phyloP scores from a whole-genome alignment of 2,888 invertebrate species.

The Drosophila nigricruria region DNA sequence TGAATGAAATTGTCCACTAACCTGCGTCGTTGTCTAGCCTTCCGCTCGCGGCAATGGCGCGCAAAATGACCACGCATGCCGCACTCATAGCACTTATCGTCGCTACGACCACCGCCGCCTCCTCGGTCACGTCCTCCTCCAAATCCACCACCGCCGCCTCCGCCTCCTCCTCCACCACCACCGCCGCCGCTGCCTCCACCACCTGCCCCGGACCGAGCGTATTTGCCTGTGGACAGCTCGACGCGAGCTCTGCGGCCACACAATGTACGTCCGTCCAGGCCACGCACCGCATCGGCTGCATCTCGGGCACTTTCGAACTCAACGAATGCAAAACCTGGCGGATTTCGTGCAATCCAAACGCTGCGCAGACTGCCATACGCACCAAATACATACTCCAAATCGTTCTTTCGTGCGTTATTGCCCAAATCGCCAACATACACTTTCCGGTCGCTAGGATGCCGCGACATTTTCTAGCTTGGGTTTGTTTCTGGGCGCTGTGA shows the following conservation, averaged over 20 bases:
- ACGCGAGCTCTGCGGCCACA: slow-evolving; percentile 96
- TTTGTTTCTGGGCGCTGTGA: slow-evolving; percentile 56
- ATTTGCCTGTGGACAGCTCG: slow-evolving; percentile 95
- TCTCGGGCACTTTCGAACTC: slow-evolving; percentile 96
- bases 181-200: slow-evolving; percentile 86
- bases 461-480: slow-evolving; percentile 72
- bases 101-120: slow-evolving; percentile 83
- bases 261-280: slow-evolving; percentile 91
- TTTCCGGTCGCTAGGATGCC: slow-evolving; percentile 92
- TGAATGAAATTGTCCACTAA: slow-evolving; percentile 78
- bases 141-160: slow-evolving; percentile 82
- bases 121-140: slow-evolving; percentile 87
- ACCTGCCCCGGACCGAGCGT: slow-evolving; percentile 83
- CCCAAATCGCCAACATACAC: slow-evolving; percentile 98
- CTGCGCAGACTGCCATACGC: slow-evolving; percentile 96
- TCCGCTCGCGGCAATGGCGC: slow-evolving; percentile 92
- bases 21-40: slow-evolving; percentile 87
- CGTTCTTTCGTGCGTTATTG: slow-evolving; percentile 95
- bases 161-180: slow-evolving; percentile 54
- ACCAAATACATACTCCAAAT: slow-evolving; percentile 96
- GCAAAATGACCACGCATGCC: slow-evolving; percentile 97
- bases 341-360: slow-evolving; percentile 98
- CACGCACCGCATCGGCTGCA: slow-evolving; percentile 94
- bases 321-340: slow-evolving; percentile 96
- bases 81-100: slow-evolving; percentile 97